Percentiles rank a stretch among this genome's conserved stretches.
Evolutionary conservation across 2,113 vertebrate genomes (phyloP).

Genomic region (Bombycilla garrulus): DNA sequence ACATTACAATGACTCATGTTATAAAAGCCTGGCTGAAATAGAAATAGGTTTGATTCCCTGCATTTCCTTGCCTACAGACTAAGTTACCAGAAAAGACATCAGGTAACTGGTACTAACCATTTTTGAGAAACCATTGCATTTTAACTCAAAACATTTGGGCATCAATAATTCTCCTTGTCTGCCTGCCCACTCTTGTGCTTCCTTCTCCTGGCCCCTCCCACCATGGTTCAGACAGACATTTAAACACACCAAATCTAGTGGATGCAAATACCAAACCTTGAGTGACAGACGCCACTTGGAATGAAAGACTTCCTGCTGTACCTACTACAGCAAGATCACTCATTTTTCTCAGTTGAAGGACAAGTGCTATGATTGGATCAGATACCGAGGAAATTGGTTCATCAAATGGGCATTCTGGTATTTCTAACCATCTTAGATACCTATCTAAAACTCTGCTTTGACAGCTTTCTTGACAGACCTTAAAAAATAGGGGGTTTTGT

Average conservation of each 20-base stretch:
- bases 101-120: not conserved
- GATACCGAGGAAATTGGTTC: not conserved
- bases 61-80: not conserved
- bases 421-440: not conserved
- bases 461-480: not conserved
- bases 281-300: not conserved
- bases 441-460: not conserved
- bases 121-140: not conserved
- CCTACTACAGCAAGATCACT: not conserved
- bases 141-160: not conserved
- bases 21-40: not conserved
- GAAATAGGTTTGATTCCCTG: not conserved
- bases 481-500: accelerated
- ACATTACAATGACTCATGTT: not conserved
- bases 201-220: not conserved
- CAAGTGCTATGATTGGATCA: not conserved
- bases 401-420: not conserved
- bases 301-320: not conserved
- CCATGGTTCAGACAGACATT: not conserved
- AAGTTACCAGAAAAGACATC: not conserved
- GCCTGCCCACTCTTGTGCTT: not conserved
- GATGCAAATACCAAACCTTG: not conserved
- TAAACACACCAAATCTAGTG: not conserved
- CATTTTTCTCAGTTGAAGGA: not conserved
- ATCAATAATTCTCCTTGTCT: too few species aligned